A percentile compares a stretch with the other conserved stretches of the same genome.
These are phyloP conservation scores for Lytechinus pictus DNA, from an alignment of 35 echinoderm and acorn worm species.

Conservation along the genomic window DNA sequence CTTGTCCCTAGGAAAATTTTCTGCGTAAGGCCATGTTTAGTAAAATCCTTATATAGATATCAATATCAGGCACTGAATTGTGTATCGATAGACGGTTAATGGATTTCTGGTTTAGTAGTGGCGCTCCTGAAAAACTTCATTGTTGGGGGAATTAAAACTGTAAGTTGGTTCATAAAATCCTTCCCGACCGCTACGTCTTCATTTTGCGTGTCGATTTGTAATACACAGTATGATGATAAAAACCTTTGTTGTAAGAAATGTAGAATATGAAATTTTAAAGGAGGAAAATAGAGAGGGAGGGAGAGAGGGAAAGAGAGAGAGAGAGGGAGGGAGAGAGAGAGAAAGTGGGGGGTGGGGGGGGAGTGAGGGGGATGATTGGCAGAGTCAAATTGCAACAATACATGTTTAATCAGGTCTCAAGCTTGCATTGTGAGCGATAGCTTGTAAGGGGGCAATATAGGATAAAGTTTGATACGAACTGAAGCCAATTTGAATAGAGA, in stretches of 20 bases:
- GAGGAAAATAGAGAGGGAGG: background rate
- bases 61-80: background rate
- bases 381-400: conserved; percentile 32
- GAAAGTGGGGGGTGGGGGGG: background rate
- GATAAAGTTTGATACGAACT: background rate
- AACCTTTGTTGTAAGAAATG: background rate
- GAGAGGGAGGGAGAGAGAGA: background rate
- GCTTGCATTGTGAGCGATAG: background rate
- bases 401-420: conserved; percentile 21
- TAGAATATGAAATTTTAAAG: background rate
- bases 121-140: background rate
- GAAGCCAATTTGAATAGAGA: background rate
- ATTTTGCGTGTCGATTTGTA: conserved; percentile 12
- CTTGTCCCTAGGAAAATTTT: too few relatives aligned
- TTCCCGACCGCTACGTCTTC: background rate
- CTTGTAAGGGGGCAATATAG: background rate
- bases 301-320: background rate
- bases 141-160: conserved; percentile 6
- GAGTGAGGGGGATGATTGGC: background rate
- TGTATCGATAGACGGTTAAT: background rate
- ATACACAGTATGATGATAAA: background rate
- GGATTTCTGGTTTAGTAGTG: background rate
- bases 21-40: background rate
- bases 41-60: background rate
- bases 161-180: conserved; percentile 9